Evolutionary conservation across 2,888 invertebrate species (phyloP).

Genomic region (Dione juno): DNA sequence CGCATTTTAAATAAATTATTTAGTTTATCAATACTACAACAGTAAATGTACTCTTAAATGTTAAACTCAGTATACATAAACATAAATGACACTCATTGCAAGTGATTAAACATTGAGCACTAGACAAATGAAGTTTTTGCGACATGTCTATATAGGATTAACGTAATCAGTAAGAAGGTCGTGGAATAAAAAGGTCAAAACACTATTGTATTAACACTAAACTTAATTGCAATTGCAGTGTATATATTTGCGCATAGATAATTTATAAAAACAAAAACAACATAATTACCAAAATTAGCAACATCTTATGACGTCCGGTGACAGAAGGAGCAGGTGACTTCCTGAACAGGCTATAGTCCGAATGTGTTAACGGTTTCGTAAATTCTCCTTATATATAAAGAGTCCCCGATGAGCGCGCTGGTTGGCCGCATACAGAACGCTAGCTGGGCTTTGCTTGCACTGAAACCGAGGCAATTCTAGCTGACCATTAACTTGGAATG

Average conservation of each 20-base stretch:
- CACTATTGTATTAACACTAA: conserved; percentile 45
- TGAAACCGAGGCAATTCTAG: conserved; percentile 76
- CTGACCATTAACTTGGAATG: conserved; percentile 64
- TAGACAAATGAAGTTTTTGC: conserved; percentile 53
- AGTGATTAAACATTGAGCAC: conserved; percentile 50
- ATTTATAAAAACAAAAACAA: conserved; percentile 23
- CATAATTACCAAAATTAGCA: conserved; percentile 63
- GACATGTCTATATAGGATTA: conserved; percentile 55
- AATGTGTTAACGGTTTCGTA: conserved; percentile 80
- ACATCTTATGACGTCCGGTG: conserved; percentile 64
- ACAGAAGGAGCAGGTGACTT: conserved; percentile 72
- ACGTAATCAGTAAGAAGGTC: conserved; percentile 56
- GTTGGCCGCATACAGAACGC: conserved; percentile 60
- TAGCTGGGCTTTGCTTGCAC: conserved; percentile 58
- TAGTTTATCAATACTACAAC: conserved; percentile 5
- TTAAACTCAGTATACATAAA: conserved; percentile 37
- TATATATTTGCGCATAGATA: conserved; percentile 17
- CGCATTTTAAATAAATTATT: background rate
- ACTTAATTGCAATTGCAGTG: conserved; percentile 34
- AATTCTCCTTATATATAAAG: conserved; percentile 78
- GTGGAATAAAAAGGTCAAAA: conserved; percentile 49
- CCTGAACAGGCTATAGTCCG: conserved; percentile 75
- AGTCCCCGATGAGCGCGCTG: conserved; percentile 62
- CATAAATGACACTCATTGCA: conserved; percentile 49
- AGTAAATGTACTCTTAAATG: conserved; percentile 33